phyloP scores from a whole-genome alignment of 1,140 invertebrate genomes.

The Drosophila ogumai region DNA sequence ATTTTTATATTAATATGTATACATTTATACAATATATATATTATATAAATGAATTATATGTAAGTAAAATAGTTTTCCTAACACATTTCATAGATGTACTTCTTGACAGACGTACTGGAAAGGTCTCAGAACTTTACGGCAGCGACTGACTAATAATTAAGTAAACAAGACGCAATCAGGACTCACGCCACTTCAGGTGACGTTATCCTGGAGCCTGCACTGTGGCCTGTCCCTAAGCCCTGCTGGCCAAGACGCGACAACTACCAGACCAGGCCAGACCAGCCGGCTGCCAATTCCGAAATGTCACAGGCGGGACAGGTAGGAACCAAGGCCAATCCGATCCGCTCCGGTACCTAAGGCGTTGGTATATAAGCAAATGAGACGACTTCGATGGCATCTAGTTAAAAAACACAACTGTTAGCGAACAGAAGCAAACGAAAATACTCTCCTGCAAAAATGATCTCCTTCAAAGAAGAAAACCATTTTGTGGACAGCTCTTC shows the following conservation, averaged over 20 bases:
- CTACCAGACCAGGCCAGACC: slow-evolving; percentile 28
- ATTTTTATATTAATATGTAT: too few relatives aligned
- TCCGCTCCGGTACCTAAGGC: slow-evolving; percentile 47
- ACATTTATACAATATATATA: too few relatives aligned
- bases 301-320: slow-evolving; percentile 39
- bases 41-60: too few relatives aligned
- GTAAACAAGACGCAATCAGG: slow-evolving; percentile 49
- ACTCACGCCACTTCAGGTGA: slow-evolving; percentile 49
- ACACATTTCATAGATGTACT: too few relatives aligned
- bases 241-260: slow-evolving; percentile 25
- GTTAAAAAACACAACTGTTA: slow-evolving; percentile 65
- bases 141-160: slow-evolving; percentile 29
- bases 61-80: not conserved
- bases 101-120: not conserved
- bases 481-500: slow-evolving; percentile 12
- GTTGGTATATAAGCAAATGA: slow-evolving; percentile 62
- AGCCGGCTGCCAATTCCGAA: slow-evolving; percentile 24
- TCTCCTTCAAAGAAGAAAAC: slow-evolving; percentile 24
- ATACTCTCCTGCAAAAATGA: slow-evolving; percentile 40
- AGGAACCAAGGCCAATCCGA: slow-evolving; percentile 45
- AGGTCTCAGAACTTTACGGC: not conserved
- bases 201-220: slow-evolving; percentile 10
- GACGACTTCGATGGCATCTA: slow-evolving; percentile 31
- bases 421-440: slow-evolving; percentile 37
- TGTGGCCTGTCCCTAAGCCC: slow-evolving; percentile 14